Conservation (phyloP, 2,113 vertebrate genomes). For the Amia ocellicauda region DNA sequence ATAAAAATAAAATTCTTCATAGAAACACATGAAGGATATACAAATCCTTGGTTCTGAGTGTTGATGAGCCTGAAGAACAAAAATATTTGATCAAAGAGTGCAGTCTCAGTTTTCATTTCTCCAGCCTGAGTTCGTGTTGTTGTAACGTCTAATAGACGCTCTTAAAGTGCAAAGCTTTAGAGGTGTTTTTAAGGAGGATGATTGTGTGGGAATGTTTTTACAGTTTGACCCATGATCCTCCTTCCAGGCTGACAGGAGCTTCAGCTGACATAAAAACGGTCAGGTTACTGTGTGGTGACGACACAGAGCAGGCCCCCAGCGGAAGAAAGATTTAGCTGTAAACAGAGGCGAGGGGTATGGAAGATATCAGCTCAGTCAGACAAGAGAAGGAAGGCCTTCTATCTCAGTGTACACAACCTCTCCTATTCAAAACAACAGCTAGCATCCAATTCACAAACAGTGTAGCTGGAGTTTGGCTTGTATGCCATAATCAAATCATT, state of each 20-base stretch:
- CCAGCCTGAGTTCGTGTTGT: no score
- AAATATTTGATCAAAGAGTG: no score
- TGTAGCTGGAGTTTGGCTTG: no score
- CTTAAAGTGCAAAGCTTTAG: background rate
- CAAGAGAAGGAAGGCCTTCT: background rate
- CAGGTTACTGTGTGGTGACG: constrained; percentile 2
- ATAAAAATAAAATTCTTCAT: no score
- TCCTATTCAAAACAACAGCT: background rate
- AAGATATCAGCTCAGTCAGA: constrained; percentile 10
- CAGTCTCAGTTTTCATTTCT: no score
- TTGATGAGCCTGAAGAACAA: no score
- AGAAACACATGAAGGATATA: no score
- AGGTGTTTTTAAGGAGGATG: background rate
- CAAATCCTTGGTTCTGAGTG: no score
- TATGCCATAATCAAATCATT: no score
- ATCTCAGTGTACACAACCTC: background rate
- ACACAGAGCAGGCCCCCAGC: background rate
- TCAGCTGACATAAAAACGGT: constrained; percentile 1
- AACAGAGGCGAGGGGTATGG: constrained; percentile 2
- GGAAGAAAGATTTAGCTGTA: background rate
- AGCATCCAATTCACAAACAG: background rate
- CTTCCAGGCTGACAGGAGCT: constrained; percentile 1
- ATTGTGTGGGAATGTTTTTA: constrained; percentile 14
- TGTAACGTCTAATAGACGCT: background rate
- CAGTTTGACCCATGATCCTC: constrained; percentile 6